phyloP scores from a whole-genome alignment of 2,888 invertebrate species.

The Schrankia costaestrigalis region DNA sequence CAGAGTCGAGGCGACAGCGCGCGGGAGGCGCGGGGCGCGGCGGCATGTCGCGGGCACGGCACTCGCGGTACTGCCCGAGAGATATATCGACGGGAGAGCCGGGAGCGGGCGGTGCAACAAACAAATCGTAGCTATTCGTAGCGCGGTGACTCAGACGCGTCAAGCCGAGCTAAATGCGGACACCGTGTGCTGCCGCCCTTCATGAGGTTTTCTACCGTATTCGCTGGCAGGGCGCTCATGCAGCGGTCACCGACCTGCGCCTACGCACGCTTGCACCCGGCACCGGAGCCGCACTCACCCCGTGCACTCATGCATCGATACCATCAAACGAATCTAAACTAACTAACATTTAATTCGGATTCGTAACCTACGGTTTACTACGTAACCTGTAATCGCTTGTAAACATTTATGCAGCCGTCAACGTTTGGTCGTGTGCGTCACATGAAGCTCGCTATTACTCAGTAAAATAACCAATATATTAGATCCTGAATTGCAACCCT shows the following conservation, averaged over 20 bases:
- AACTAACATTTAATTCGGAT: too few species aligned
- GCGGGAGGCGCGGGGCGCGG: constrained; percentile 69
- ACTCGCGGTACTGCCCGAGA: constrained; percentile 71
- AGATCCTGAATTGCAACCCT: constrained; percentile 47
- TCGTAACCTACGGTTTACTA: constrained; percentile 21
- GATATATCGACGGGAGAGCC: constrained; percentile 73
- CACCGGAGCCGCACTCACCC: constrained; percentile 31
- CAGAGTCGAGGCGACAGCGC: constrained; percentile 71
- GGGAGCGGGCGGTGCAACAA: constrained; percentile 76
- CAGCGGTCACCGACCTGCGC: constrained; percentile 75
- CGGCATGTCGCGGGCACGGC: constrained; percentile 71
- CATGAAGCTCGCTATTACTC: constrained; percentile 31
- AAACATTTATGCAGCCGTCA: constrained; percentile 24
- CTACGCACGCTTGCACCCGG: constrained; percentile 69
- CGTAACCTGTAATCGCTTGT: constrained; percentile 28
- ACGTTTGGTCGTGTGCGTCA: constrained; percentile 24
- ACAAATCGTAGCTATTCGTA: constrained; percentile 77
- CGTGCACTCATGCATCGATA: too few species aligned
- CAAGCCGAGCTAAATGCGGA: constrained; percentile 79
- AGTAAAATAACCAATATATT: constrained; percentile 28
- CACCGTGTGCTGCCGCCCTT: constrained; percentile 76
- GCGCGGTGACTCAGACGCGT: constrained; percentile 75
- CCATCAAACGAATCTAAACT: too few species aligned
- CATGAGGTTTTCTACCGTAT: constrained; percentile 74
- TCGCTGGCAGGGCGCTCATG: constrained; percentile 68